Percentiles rank a stretch among this genome's conserved stretches.
Evolutionary conservation across 2,113 vertebrate species (phyloP).

Genomic region (Hyperopisus bebe): DNA sequence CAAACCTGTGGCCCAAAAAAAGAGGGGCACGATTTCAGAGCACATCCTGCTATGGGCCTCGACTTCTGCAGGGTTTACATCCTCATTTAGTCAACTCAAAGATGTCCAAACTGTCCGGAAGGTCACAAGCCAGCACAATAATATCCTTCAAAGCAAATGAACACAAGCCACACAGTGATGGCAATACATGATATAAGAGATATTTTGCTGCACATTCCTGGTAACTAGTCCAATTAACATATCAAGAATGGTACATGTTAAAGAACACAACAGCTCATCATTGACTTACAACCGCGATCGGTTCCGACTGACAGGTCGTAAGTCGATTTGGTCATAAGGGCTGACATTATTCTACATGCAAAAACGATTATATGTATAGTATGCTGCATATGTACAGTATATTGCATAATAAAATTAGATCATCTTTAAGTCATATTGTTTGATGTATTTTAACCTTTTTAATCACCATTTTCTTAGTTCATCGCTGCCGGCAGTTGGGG

Average conservation of each 20-base stretch:
- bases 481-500: too few species aligned
- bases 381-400: too few species aligned
- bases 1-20: conserved; percentile 69
- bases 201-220: background rate
- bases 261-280: background rate
- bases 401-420: too few species aligned
- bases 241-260: background rate
- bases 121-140: background rate
- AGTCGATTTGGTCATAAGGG: too few species aligned
- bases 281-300: too few species aligned
- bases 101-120: background rate
- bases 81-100: background rate
- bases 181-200: background rate
- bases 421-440: too few species aligned
- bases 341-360: too few species aligned
- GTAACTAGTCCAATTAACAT: background rate
- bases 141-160: background rate
- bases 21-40: background rate
- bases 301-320: too few species aligned
- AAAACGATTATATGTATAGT: too few species aligned
- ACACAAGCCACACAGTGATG: background rate
- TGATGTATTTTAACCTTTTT: too few species aligned
- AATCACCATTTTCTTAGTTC: too few species aligned
- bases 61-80: background rate
- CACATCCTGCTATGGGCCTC: background rate